Evolutionary conservation across 2,113 vertebrate genomes (phyloP).

Genomic region (Silurus asotus): DNA sequence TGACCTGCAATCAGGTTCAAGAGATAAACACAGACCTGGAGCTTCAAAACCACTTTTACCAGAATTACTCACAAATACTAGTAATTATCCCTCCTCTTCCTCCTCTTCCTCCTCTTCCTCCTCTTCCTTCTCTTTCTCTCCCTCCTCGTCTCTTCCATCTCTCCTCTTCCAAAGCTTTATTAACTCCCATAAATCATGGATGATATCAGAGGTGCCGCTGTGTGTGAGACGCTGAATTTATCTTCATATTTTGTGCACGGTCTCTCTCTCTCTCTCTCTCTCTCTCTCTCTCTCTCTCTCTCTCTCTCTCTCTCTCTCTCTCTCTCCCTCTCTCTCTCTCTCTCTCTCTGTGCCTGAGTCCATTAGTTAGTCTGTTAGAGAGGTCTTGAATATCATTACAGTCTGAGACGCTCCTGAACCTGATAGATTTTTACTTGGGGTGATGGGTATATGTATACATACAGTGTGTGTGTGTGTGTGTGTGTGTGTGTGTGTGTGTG

Average conservation of each 20-base stretch:
- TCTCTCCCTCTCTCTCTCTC: neutral
- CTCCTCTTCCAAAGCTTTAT: neutral
- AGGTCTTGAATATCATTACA: slow-evolving; percentile 28
- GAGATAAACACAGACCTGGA: too few relatives aligned
- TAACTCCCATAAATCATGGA: slow-evolving; percentile 26
- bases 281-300: neutral
- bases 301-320: neutral
- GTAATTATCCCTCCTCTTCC: neutral
- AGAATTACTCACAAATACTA: neutral
- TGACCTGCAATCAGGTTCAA: too few relatives aligned
- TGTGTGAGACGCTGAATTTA: slow-evolving; percentile 19
- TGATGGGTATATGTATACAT: neutral
- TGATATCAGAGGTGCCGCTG: neutral
- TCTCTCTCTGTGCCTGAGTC: neutral
- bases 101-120: neutral
- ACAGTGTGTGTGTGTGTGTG: neutral
- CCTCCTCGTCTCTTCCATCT: neutral
- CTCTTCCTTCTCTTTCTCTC: neutral
- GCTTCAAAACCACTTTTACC: too few relatives aligned
- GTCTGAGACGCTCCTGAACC: neutral
- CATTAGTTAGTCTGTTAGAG: slow-evolving; percentile 39
- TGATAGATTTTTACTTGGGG: neutral
- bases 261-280: neutral
- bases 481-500: neutral
- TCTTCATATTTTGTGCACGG: slow-evolving; percentile 15